A percentile compares a stretch with the other conserved stretches of the same genome.
Conservation (phyloP, 2,797 vertebrate genomes). For the Chaenodraco wilsoni region DNA sequence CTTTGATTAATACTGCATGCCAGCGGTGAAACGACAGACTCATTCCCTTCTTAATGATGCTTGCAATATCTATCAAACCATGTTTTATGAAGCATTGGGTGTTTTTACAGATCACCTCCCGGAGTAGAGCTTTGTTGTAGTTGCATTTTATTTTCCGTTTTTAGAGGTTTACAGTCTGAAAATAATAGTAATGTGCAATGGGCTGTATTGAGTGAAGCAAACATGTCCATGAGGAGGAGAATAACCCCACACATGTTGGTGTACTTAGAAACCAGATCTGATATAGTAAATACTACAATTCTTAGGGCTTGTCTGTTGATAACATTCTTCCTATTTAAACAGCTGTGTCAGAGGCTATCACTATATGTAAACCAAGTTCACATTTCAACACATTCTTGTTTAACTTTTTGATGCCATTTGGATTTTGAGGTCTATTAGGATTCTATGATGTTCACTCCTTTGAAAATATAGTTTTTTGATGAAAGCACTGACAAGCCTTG, state of each 20-base stretch:
- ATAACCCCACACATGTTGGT: neutral
- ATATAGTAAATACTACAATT: constrained; percentile 4
- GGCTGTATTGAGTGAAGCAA: neutral
- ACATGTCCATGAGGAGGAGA: neutral
- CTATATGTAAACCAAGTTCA: constrained; percentile 24
- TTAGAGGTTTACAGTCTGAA: constrained; percentile 19
- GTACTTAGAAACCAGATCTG: neutral
- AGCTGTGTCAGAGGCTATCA: constrained; percentile 23
- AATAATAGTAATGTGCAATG: constrained; percentile 1
- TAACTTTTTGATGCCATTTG: constrained; percentile 8
- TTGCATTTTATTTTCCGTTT: constrained; percentile 27
- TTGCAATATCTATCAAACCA: constrained; percentile 88
- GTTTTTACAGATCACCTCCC: constrained; percentile 83
- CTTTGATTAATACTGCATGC: constrained; percentile 92
- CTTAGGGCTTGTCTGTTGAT: constrained; percentile 4
- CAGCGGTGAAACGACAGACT: constrained; percentile 88
- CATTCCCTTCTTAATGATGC: constrained; percentile 90
- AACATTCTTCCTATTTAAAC: constrained; percentile 15
- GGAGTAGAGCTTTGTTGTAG: constrained; percentile 79
- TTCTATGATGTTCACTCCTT: constrained; percentile 45
- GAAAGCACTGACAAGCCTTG: constrained; percentile 55
- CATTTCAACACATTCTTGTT: constrained; percentile 33
- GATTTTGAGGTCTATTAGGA: constrained; percentile 39
- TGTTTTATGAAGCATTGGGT: constrained; percentile 84
- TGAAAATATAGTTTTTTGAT: constrained; percentile 67